Base-by-base conservation (phyloP, 2,888 invertebrate genomes). In the Nebria brevicollis region DNA sequence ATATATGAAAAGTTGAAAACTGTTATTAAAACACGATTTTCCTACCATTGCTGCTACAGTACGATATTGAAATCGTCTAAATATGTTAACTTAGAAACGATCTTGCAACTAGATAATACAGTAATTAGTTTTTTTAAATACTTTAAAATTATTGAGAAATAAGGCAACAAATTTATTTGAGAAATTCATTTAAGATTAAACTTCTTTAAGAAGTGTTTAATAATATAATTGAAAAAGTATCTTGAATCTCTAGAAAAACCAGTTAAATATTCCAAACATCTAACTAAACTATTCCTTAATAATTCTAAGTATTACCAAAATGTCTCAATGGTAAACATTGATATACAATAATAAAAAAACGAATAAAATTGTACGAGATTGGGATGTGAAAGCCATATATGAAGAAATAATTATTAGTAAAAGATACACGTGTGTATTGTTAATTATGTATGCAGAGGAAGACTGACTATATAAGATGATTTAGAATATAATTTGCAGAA, bases 401-500 rank as follows among this genome's bases (percentile, higher is more conserved):
- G 34, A 34, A 4, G 34, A 34, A 34, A 34, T 34, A 4, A 34
- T 34, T 34, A 4, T 34, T 54, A 11, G 4, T 54, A 54, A 54
- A 73, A 73, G 54, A 73, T 73, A 73, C 65, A 54, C 68, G 68
- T 64, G 54, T 72, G 26, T 77, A 54, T 54, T 68, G 43, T 70
- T 70, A 54, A 72, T 64, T 77, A 72, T 72, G 43, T 77, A 64
- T 25, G 72, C 26, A 54, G 20, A 79, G 79, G 79, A 79, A 79
- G 79, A 79, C 79, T 75, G 68, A 79, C 79, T 75, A 79, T 79
- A 79, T 73, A 79, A 75, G 65, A 75, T 77, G 80, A 83, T 84
- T 84, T 83, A 84, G 83, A 85, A 84, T 84, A 84, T 83, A 79
- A 79, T 82, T 83, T 84, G 76, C 77, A 82, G 82, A 83, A 82